These are phyloP conservation scores for Pinctada fucata DNA, from an alignment of 2,888 invertebrate species.

Conservation along the genomic window DNA sequence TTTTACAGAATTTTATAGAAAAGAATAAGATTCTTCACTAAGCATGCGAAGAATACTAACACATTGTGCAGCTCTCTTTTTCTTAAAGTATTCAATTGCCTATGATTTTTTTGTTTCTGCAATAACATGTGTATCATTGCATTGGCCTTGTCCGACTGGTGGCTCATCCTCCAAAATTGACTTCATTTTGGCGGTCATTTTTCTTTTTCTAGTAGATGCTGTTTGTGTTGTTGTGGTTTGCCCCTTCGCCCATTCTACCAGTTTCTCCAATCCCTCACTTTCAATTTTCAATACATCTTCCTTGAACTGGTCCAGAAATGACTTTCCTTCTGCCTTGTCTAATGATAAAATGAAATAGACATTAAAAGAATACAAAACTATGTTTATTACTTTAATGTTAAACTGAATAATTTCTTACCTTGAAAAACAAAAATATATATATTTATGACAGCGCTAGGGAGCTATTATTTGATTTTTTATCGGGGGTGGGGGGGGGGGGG, in stretches of 20 bases:
- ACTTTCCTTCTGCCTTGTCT: neutral
- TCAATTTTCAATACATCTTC: neutral
- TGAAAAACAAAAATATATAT: no score
- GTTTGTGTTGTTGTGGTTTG: neutral
- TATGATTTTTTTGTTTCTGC: conserved; percentile 1
- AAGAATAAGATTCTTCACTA: neutral
- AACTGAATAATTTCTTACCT: no score
- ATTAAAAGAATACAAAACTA: no score
- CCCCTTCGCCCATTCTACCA: neutral
- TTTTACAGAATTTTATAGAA: no score
- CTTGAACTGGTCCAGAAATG: neutral
- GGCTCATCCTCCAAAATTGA: conserved; percentile 3
- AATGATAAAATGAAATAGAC: neutral
- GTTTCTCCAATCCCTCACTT: neutral
- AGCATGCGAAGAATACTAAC: neutral
- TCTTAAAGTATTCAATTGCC: conserved; percentile 7
- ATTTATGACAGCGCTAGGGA: no score
- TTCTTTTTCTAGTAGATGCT: neutral
- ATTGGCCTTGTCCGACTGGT: neutral
- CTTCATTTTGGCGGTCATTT: conserved; percentile 10
- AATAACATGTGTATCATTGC: neutral
- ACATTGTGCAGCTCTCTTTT: conserved; percentile 3
- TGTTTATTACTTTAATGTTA: no score
- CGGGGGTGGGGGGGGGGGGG: no score
- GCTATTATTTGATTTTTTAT: no score